Evolutionary conservation across 2,113 vertebrate genomes (phyloP).

Genomic region (Scortum barcoo): DNA sequence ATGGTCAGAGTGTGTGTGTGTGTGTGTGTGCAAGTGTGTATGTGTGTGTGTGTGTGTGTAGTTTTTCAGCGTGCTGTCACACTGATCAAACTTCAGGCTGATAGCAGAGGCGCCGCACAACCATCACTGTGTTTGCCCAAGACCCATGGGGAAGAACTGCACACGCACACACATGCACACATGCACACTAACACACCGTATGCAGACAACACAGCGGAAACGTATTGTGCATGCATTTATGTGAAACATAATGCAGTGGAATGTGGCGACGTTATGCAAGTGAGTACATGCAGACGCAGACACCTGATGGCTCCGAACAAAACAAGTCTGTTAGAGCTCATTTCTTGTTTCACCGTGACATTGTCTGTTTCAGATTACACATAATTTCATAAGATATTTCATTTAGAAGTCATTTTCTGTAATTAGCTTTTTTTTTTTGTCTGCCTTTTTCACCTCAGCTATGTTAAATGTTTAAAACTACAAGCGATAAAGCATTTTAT

Average conservation of each 20-base stretch:
- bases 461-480: conserved; percentile 36
- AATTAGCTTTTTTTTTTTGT: background rate
- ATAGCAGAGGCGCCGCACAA: conserved; percentile 69
- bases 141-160: conserved; percentile 44
- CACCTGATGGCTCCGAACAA: conserved; percentile 49
- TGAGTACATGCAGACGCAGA: conserved; percentile 52
- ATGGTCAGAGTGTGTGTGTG: conserved; percentile 12
- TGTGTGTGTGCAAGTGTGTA: conserved; percentile 14
- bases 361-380: conserved; percentile 50
- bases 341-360: conserved; percentile 11
- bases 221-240: conserved; percentile 60
- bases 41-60: conserved; percentile 49
- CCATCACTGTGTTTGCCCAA: conserved; percentile 63
- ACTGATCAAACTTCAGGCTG: conserved; percentile 65
- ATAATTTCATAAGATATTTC: conserved; percentile 22
- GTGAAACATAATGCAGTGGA: conserved; percentile 71
- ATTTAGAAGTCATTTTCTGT: conserved; percentile 22
- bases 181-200: background rate
- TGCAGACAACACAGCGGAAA: conserved; percentile 28
- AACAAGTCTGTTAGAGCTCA: conserved; percentile 20
- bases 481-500: conserved; percentile 43
- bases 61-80: conserved; percentile 76
- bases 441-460: conserved; percentile 26
- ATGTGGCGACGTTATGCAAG: conserved; percentile 58
- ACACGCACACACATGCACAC: conserved; percentile 23